A percentile compares a stretch with the other conserved stretches of the same genome.
These are phyloP conservation scores for Odontesthes bonariensis DNA, from an alignment of 2,113 vertebrate genomes.

Conservation along the genomic window DNA sequence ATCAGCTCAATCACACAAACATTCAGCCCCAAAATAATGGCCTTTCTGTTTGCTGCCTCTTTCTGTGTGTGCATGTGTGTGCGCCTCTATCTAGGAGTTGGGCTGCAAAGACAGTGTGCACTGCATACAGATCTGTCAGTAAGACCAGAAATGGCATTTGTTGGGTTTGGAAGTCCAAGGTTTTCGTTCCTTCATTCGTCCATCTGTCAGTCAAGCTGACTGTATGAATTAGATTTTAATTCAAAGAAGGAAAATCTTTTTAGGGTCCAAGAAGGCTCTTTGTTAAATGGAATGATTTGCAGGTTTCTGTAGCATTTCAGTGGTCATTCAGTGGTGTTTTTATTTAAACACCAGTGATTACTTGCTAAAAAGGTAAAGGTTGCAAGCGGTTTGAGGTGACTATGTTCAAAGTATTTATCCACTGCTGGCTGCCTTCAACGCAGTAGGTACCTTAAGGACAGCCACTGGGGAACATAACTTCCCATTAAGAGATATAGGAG, in stretches of 20 bases:
- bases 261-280: background rate
- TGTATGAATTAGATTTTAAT: conserved; percentile 28
- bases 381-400: too few relatives aligned
- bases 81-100: conserved; percentile 54
- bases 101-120: conserved; percentile 56
- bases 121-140: conserved; percentile 70
- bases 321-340: background rate
- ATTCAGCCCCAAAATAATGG: conserved; percentile 78
- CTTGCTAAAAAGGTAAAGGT: too few relatives aligned
- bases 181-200: conserved; percentile 34
- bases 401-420: background rate
- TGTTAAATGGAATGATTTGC: background rate
- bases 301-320: too few relatives aligned
- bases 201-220: conserved; percentile 15
- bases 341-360: too few relatives aligned
- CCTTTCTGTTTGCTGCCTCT: conserved; percentile 73
- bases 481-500: too few relatives aligned
- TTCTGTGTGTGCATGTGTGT: conserved; percentile 22
- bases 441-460: too few relatives aligned
- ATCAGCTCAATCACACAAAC: conserved; percentile 80
- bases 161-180: conserved; percentile 20
- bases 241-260: conserved; percentile 3
- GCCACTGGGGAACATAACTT: too few relatives aligned
- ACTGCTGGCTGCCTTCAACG: background rate
- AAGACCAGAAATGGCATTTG: conserved; percentile 44